These are phyloP conservation scores for Trachymyrmex cornetzi DNA, from an alignment of 1,140 invertebrate species.

Conservation along the genomic window DNA sequence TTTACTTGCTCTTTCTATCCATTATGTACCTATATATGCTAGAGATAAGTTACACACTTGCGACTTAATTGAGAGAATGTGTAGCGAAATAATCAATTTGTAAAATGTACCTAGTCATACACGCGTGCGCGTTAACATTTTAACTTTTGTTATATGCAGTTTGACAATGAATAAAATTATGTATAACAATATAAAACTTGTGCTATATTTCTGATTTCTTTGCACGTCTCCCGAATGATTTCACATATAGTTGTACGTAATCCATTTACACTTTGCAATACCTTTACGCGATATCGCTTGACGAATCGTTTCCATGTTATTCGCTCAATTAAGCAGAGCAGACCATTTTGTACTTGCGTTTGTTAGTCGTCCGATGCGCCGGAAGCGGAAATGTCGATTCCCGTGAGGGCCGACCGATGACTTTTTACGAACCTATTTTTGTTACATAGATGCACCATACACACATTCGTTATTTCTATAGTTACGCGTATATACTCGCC, in stretches of 20 bases:
- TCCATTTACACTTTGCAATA: constrained; percentile 25
- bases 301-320: constrained; percentile 39
- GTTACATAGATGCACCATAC: neutral
- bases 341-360: constrained; percentile 40
- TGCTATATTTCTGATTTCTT: constrained; percentile 2
- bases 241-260: constrained; percentile 27
- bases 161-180: constrained; percentile 9
- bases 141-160: neutral
- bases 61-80: neutral
- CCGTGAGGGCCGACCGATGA: constrained; percentile 7
- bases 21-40: neutral
- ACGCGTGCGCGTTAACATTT: neutral
- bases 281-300: constrained; percentile 10
- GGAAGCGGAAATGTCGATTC: constrained; percentile 42
- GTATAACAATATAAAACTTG: neutral
- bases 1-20: neutral
- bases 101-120: neutral
- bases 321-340: constrained; percentile 7
- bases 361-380: constrained; percentile 20
- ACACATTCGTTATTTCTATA: constrained; percentile 41
- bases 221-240: neutral
- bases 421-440: constrained; percentile 53
- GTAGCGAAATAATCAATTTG: neutral
- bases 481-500: constrained; percentile 29
- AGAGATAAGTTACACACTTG: constrained; percentile 14